Evolutionary conservation across 2,888 invertebrate species (phyloP).

Genomic region (Calliopum simillimum): DNA sequence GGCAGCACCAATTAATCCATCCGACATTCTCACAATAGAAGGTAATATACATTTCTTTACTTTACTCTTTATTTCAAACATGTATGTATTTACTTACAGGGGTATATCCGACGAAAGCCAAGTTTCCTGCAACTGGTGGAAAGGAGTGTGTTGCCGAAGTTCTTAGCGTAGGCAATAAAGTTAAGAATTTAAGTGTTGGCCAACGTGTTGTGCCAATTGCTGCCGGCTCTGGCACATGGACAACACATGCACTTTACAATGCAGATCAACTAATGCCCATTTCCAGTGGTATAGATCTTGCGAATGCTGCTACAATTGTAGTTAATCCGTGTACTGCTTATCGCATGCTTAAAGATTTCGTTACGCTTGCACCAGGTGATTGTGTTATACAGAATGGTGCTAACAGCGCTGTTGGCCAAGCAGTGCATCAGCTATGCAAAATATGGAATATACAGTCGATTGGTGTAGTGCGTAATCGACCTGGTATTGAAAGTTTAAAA

Average conservation of each 20-base stretch:
- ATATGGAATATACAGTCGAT: conserved; percentile 82
- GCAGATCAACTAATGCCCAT: conserved; percentile 75
- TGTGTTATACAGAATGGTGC: conserved; percentile 96
- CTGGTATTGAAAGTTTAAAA: conserved; percentile 76
- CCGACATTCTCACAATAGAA: conserved; percentile 97
- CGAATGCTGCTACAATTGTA: conserved; percentile 87
- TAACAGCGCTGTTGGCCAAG: conserved; percentile 94
- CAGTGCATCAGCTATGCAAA: conserved; percentile 90
- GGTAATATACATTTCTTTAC: conserved; percentile 70
- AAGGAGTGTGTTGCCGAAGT: conserved; percentile 95
- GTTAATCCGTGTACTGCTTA: conserved; percentile 98
- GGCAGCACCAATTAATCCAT: conserved; percentile 95
- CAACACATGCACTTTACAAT: conserved; percentile 75
- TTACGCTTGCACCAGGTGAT: conserved; percentile 77
- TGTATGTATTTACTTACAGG: conserved; percentile 55
- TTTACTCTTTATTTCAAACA: neutral
- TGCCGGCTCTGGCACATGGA: conserved; percentile 90
- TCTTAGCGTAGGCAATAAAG: conserved; percentile 75
- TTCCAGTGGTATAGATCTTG: conserved; percentile 76
- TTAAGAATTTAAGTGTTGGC: conserved; percentile 70
- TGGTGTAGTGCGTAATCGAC: conserved; percentile 87
- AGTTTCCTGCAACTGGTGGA: conserved; percentile 89
- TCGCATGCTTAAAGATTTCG: conserved; percentile 93
- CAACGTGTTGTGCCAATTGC: conserved; percentile 86
- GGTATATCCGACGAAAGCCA: conserved; percentile 79